Base-by-base conservation (phyloP, 2,797 vertebrate genomes). In the Phrynocephalus guinanensis region DNA sequence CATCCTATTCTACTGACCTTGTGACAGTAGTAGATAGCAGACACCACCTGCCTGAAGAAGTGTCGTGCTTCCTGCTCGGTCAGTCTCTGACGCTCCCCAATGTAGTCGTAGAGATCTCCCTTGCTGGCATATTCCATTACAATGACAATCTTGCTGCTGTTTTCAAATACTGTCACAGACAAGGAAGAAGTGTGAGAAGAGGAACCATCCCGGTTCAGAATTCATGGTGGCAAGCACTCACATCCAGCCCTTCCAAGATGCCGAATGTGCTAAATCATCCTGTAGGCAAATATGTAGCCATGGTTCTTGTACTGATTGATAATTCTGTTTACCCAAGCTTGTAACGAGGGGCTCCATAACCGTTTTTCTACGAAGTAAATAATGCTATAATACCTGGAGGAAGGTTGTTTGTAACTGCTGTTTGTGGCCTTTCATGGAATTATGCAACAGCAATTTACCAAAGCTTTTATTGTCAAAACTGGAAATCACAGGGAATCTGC, bases 101-200 rank as follows among this genome's bases (percentile, higher is more conserved):
- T 97, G 96, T 98, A 98, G 88, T 99, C 99, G 0, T 99, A 99
- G 75, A 99, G 97, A 91, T 99, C 99, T 0, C 99, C 99, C 15
- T 93, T 96, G 96, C 98, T 99, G 93, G 98, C 99, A 0, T 98
- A 99, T 78, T 99, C 99, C 99, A 99, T 99, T 94, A 99, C 98
- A 0, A 99, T 99, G 92, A 99, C 99, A 0, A 99, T 99, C 95
- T 99, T 99, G 95, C 98, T 98, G 95, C 98, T 99, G 95, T 98
- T 99, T 94, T 99, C 99, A 85, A 99, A 99, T 90, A 99, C 99
- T 99, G 94, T n/a, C 0, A 38, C 0, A 79, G 5, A 22, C 0
- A 20, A 85, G 22, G 52, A 0, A 6, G 76, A 10, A 10, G 0
- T 63, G 60, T 63, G 15, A 76, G 75, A 76, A 22, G 20, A 30